Evolutionary conservation across 1,140 invertebrate species (phyloP), one percentile per base, ranked within the genome.

Genomic region (Phocides pigmalion): DNA sequence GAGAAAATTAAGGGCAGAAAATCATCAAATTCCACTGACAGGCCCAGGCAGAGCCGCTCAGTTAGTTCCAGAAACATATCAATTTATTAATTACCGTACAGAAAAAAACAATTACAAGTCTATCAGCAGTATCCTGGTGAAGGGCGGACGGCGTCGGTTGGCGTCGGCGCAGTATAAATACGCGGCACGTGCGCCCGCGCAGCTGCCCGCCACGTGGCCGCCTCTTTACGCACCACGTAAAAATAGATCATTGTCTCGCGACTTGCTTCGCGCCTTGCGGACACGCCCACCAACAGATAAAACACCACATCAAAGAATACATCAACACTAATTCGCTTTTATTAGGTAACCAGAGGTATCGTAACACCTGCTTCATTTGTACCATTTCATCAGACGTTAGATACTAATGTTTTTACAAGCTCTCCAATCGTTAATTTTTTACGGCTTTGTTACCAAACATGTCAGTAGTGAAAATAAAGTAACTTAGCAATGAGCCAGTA

Each of bases 221-320:
- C 73, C 79, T 87, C 87, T 87, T 87, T 85, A 87, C 85, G 76
- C 72, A 66, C 70, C 62, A 71, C 68, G 74, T 85, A 82, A 88
- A 90, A 87, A 90, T 90, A 90, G 88, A 89, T 81, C 81, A 90
- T 89, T 90, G 88, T 90, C 88, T 88, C 73, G 71, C 54, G 37
- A 54, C 51, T 51, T 32, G 54, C 54, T 20, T 58, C 39, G 54
- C 54, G 28, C 32, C 32, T 53, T 72, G 70, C 74, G 72, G 85
- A 83, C 88, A 89, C 87, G 87, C 88, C 88, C 81, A 85, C 81
- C 66, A 62, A 67, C 78, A 84, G 79, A 87, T 88, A 89, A 87
- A 90, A 86, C 79, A 83, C 83, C 85, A 85, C 84, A 90, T 85
- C 83, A 90, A 86, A 88, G 69, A 71, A 71, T 70, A 77, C 68